phyloP scores from a whole-genome alignment of 2,113 vertebrate genomes.

The Antidorcas marsupialis region DNA sequence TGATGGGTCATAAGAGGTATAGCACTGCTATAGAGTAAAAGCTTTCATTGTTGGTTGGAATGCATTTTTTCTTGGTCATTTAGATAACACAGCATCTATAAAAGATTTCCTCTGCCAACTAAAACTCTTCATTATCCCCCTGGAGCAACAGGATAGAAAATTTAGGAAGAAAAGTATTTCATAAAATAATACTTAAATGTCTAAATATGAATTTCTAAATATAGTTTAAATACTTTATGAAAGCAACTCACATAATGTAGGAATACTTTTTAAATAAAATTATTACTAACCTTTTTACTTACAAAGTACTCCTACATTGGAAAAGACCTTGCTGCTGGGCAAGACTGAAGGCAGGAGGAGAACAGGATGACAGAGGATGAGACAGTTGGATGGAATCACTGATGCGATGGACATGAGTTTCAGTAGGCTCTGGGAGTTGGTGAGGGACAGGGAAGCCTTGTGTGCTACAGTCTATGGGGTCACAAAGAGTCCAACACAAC shows the following conservation, averaged over 20 bases:
- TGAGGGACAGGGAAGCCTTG: not conserved
- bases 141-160: not conserved
- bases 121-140: not conserved
- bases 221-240: not conserved
- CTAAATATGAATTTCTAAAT: not conserved
- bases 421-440: fast-evolving
- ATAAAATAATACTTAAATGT: not conserved
- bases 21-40: not conserved
- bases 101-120: not conserved
- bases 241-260: not conserved
- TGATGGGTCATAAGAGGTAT: not conserved
- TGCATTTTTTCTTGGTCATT: not conserved
- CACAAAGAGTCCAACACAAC: not conserved
- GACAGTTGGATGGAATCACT: not conserved
- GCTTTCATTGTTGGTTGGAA: not conserved
- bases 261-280: conserved; percentile 1
- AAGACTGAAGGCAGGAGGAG: not conserved
- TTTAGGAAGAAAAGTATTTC: not conserved
- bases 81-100: not conserved
- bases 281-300: not conserved
- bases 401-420: not conserved
- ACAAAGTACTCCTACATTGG: not conserved
- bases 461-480: not conserved
- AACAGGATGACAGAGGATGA: not conserved
- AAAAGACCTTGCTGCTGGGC: not conserved